phyloP scores from a whole-genome alignment of 2,888 invertebrate species.

The Xylota sylvarum region DNA sequence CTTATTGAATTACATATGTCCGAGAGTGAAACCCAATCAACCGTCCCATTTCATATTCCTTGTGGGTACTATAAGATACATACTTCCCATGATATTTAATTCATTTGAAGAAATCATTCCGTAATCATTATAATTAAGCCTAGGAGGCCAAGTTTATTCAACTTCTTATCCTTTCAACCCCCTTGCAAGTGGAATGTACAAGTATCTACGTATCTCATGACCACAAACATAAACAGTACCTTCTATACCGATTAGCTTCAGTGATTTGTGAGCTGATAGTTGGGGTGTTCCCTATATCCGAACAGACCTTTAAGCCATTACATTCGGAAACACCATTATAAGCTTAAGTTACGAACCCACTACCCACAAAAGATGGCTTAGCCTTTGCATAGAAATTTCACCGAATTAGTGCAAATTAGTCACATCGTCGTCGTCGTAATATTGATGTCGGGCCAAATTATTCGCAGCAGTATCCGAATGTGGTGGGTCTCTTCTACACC shows the following conservation, averaged over 20 bases:
- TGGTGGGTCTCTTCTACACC: not conserved
- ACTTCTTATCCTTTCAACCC: not conserved
- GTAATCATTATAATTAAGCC: too few relatives aligned
- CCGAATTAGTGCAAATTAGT: conserved; percentile 27
- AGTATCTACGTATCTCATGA: too few relatives aligned
- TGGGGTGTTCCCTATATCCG: not conserved
- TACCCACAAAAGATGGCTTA: not conserved
- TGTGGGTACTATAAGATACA: too few relatives aligned
- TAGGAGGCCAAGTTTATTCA: too few relatives aligned
- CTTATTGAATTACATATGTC: too few relatives aligned
- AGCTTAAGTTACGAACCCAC: not conserved
- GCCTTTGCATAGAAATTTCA: not conserved
- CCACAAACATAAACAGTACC: not conserved
- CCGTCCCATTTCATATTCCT: too few relatives aligned
- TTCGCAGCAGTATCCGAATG: not conserved
- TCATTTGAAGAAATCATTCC: too few relatives aligned
- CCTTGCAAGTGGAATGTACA: too few relatives aligned
- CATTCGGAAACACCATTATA: not conserved
- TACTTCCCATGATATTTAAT: too few relatives aligned
- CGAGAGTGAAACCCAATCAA: too few relatives aligned
- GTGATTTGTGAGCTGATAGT: not conserved
- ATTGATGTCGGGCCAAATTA: conserved; percentile 13
- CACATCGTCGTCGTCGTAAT: not conserved
- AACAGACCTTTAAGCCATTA: not conserved
- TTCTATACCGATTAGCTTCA: not conserved